Evolutionary conservation across 2,888 invertebrate genomes (phyloP), one percentile per base, ranked within the genome.

Genomic region (Lamellibrachia satsuma): DNA sequence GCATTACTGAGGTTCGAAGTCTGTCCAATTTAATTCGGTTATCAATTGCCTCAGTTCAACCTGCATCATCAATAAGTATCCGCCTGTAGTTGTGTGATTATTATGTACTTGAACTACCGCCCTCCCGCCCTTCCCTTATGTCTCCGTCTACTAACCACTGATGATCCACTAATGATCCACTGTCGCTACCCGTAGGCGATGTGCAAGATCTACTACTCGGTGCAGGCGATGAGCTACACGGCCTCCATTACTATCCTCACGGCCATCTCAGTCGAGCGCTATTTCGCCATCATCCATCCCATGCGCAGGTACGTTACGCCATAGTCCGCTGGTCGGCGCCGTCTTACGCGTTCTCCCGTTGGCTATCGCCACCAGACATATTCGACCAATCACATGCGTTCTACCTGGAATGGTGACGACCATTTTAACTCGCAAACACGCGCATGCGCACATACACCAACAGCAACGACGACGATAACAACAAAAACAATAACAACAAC

Each of bases 191-290:
- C 94, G 8, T 95, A 95, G 95, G 95, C 93, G n/a, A 95, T 99
- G 94, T 99, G 99, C 97, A 98, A 98, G 96, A 98, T 98, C 97
- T 98, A 98, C 97, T 98, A 98, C 97, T 98, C 98, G 96, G 98
- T 98, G 51, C 98, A 98, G 96, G 98, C 98, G 22, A 97, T 99
- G 94, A 98, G 98, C 96, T 98, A 98, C 97, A 98, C 98, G 1
- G 98, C 98, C 1, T 98, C 98, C 51, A 98, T 98, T 95, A 98
- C 98, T 95, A 98, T 99, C 94, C 97, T 99, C 94, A 98, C 98
- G 75, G 98, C 98, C 15, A 96, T 96, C 57, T 95, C 96, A 4
- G 93, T 95, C 27, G 96, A 96, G 94, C 94, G 95, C 7, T 96
- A 95, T 93, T 94, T 95, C 52, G 96, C 95, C 93, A 96, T 96